Base-by-base conservation (phyloP, 2,113 vertebrate species). In the Hippolais icterina region DNA sequence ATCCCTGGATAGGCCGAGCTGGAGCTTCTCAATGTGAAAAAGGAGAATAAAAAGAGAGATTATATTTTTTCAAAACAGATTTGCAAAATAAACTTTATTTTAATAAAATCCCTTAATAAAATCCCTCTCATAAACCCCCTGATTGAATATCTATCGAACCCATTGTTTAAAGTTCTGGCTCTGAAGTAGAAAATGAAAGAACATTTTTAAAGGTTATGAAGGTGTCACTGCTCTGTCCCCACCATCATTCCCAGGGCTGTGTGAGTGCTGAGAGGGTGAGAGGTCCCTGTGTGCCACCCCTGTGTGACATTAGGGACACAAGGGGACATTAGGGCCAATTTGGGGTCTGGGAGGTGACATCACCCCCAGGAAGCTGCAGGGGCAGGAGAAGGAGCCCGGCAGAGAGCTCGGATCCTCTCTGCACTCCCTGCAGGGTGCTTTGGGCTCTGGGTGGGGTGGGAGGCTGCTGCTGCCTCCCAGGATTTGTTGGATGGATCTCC, bases 361-460 rank as follows among this genome's bases (percentile, higher is more conserved):
- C 83, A n/a, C 24, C 75, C 75, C 0, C 1, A 3, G 49, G 65
- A 66, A 71, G 68, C 46, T 60, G 59, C 83, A 54, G 37, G 61
- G 6, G 52, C 11, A 57, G 65, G 66, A 31, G 33, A 50, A 72
- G 0, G 74, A 20, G 31, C 60, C 24, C 49, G 18, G 74, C 18
- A 35, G 11, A 75, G 81, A 59, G 6, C 56, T 68, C 52, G 25
- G 0, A 5, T 31, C 29, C 27, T 16, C 52, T 33, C 74, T 42
- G 12, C 37, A 27, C 5, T 7, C 5, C 7, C 5, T 2, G 19
- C 4, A 27, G 1, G 9, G 2, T 10, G 61, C 1, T 10, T 7
- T 15, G 65, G 50, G 35, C 17, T 41, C 0, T 0, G 6, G 5
- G 8, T 14, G 50, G 37, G 23, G 2, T 0, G 9, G 24, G 33